Conservation (phyloP, 2,797 vertebrate genomes). For the Epinephelus malabaricus region DNA sequence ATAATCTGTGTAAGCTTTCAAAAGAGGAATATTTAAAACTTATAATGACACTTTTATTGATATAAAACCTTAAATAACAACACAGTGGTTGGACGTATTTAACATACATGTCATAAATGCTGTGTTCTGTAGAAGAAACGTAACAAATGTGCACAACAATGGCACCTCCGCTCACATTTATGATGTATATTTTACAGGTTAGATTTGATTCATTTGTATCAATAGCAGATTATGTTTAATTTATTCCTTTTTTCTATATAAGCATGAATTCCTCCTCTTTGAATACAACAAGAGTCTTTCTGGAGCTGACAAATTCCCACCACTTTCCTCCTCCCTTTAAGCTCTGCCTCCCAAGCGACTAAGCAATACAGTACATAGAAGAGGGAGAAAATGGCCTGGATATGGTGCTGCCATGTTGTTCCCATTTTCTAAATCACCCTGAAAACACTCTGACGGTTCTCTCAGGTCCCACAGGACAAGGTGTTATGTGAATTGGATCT, state of each 20-base stretch:
- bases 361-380: slow-evolving; percentile 39
- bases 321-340: slow-evolving; percentile 54
- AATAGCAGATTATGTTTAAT: neutral
- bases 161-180: neutral
- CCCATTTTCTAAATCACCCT: slow-evolving; percentile 61
- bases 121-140: neutral
- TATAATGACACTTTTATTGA: slow-evolving; percentile 20
- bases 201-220: neutral
- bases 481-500: slow-evolving; percentile 61
- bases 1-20: slow-evolving; percentile 47
- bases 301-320: slow-evolving; percentile 59
- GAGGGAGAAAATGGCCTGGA: slow-evolving; percentile 64
- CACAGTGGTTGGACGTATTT: neutral
- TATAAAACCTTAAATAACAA: slow-evolving; percentile 25
- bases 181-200: neutral
- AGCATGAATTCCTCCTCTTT: slow-evolving; percentile 12
- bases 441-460: slow-evolving; percentile 64
- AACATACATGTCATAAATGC: neutral
- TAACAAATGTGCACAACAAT: neutral
- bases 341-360: slow-evolving; percentile 56
- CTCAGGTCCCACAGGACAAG: slow-evolving; percentile 66
- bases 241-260: neutral
- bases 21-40: slow-evolving; percentile 39
- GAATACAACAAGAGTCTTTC: slow-evolving; percentile 21
- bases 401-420: slow-evolving; percentile 64